Conservation (phyloP, 37 sponge, comb jelly and placozoan species). For the Tethya wilhelma region DNA sequence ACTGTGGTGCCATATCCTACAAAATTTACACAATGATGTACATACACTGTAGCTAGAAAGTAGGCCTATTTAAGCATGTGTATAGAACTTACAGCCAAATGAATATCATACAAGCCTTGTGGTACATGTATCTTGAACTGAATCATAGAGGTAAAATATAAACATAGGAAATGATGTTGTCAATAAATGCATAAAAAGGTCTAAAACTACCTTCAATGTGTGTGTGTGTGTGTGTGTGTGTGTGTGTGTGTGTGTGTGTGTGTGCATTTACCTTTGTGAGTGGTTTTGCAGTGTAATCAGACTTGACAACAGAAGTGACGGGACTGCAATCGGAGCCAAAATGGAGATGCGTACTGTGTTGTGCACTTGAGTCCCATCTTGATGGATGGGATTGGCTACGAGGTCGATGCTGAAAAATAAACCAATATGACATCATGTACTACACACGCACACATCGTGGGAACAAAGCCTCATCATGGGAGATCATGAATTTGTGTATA, state of each 20-base stretch:
- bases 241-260: too few relatives aligned
- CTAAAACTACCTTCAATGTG: too few relatives aligned
- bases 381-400: background rate
- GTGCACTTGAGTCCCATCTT: background rate
- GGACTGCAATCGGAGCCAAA: conserved; percentile 26
- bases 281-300: conserved; percentile 51
- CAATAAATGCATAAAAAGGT: background rate
- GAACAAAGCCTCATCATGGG: too few relatives aligned
- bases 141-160: background rate
- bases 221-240: too few relatives aligned
- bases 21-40: background rate
- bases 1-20: conserved; percentile 55
- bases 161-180: background rate
- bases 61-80: background rate
- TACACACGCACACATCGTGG: too few relatives aligned
- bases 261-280: conserved; percentile 5
- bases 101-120: conserved; percentile 35
- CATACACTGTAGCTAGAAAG: background rate
- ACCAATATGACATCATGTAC: too few relatives aligned
- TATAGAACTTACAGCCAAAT: conserved; percentile 47
- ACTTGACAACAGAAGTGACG: conserved; percentile 5
- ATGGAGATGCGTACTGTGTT: conserved; percentile 34
- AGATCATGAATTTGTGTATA: background rate
- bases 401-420: too few relatives aligned
- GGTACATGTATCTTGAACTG: conserved; percentile 27